Base-by-base conservation (phyloP, 2,888 invertebrate genomes). In the Callosobruchus maculatus region DNA sequence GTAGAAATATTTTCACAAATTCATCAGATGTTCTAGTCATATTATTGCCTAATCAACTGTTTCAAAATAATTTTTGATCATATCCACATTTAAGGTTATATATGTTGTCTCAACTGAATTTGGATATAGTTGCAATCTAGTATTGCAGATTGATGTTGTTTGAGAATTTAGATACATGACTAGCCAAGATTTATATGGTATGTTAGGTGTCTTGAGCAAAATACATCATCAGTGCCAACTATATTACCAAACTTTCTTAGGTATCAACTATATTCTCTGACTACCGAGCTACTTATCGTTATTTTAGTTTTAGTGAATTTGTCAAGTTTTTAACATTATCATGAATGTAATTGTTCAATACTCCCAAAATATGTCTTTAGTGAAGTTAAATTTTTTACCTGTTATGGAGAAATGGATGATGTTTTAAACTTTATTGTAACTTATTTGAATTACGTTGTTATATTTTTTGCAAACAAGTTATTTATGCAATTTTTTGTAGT, bases 241-340 rank as follows among this genome's bases (percentile, higher is more conserved):
- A n/a, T n/a, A 30, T 30, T 30, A 30, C 18, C 4, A 49, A 49
- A 49, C 13, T 49, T 49, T 49, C 3, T 13, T 18, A 13, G 1
- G n/a, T n/a, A n/a, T 26, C 26, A 26, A 18, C 49, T 49, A 13
- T 18, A 13, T 49, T 49, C 49, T 49, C 13, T 49, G 49, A 49
- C 49, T 49, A 49, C 49, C 13, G 49, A 49, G 49, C 49, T 49
- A 49, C 49, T 49, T 49, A 18, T 49, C 49, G 49, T 49, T 49
- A 49, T 49, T 49, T 49, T 49, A 49, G 49, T 49, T 13, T 49
- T 49, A 49, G 49, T n/a, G 49, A 13, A 26, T 2, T 3, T 49
- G 1, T 1, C 77, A 75, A 77, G 79, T 77, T 78, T 80, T 75
- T 80, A 80, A 76, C 77, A 78, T 79, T 77, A 74, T 77, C 73